These are phyloP conservation scores for Ophioninae sp. DNA, from an alignment of 2,888 invertebrate species.

Conservation along the genomic window DNA sequence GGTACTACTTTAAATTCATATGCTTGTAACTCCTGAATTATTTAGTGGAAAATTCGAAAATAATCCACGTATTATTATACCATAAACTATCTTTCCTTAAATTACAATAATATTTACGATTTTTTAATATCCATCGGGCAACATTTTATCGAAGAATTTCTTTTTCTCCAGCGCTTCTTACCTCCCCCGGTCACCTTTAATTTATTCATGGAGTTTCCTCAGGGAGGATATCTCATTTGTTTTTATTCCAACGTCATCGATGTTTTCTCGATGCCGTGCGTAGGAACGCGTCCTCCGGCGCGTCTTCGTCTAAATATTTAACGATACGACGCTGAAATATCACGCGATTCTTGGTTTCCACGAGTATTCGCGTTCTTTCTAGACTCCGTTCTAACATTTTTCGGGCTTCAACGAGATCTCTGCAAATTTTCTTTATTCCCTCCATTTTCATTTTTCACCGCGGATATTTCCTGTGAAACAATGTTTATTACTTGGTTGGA, in stretches of 20 bases:
- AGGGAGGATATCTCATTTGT: background rate
- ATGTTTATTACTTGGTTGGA: no score
- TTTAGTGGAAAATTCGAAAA: no score
- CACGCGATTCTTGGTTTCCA: constrained; percentile 18
- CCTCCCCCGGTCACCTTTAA: background rate
- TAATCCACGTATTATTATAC: no score
- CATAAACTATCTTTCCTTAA: no score
- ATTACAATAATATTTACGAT: no score
- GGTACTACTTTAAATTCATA: no score
- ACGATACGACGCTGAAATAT: constrained; percentile 40
- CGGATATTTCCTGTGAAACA: background rate
- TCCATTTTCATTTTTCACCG: background rate
- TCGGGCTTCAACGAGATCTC: constrained; percentile 17
- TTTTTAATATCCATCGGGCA: no score
- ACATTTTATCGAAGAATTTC: no score
- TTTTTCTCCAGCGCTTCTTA: no score
- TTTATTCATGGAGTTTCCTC: background rate
- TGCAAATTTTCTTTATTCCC: background rate
- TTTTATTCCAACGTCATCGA: background rate
- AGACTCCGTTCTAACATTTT: constrained; percentile 14
- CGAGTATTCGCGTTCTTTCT: constrained; percentile 32
- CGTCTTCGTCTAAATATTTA: constrained; percentile 47
- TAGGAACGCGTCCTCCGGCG: constrained; percentile 12
- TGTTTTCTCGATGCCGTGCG: constrained; percentile 18
- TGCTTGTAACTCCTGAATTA: no score